Conservation (phyloP, 2,888 invertebrate species). For the Melanotus villosus region DNA sequence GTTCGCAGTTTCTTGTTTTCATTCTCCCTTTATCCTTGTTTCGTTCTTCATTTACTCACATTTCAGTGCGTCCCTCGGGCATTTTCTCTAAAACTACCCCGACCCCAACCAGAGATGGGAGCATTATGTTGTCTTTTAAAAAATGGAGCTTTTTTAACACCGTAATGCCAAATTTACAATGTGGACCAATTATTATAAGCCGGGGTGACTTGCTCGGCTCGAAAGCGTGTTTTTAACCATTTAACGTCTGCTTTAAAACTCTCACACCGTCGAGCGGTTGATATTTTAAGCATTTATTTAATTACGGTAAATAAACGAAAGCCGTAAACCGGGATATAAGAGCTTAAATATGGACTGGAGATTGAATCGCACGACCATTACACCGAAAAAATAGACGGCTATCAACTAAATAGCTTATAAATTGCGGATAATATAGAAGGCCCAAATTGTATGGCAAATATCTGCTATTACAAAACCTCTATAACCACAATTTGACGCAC, state of each 20-base stretch:
- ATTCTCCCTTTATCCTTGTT: slow-evolving; percentile 53
- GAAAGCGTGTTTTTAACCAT: slow-evolving; percentile 17
- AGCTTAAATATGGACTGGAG: slow-evolving; percentile 22
- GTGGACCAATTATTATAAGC: slow-evolving; percentile 42
- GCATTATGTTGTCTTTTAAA: slow-evolving; percentile 44
- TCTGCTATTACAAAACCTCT: slow-evolving; percentile 16
- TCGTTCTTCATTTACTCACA: slow-evolving; percentile 56
- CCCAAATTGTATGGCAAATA: slow-evolving; percentile 23
- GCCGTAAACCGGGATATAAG: slow-evolving; percentile 22
- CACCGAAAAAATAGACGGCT: slow-evolving; percentile 17
- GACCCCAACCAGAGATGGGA: slow-evolving; percentile 36
- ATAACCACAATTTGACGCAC: slow-evolving; percentile 13
- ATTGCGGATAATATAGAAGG: slow-evolving; percentile 22
- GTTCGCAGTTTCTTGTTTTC: slow-evolving; percentile 55
- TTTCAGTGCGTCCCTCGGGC: slow-evolving; percentile 49
- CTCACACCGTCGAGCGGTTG: slow-evolving; percentile 17
- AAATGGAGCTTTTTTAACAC: slow-evolving; percentile 35
- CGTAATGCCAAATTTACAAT: slow-evolving; percentile 39
- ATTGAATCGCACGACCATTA: slow-evolving; percentile 22
- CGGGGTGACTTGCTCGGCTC: slow-evolving; percentile 13
- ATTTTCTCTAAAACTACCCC: slow-evolving; percentile 42
- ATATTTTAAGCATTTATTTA: slow-evolving; percentile 24
- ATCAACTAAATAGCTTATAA: slow-evolving; percentile 29
- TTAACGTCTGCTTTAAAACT: slow-evolving; percentile 15
- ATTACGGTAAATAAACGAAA: slow-evolving; percentile 24